These are phyloP conservation scores for Busseola fusca DNA, from an alignment of 2,888 invertebrate genomes.

Conservation along the genomic window DNA sequence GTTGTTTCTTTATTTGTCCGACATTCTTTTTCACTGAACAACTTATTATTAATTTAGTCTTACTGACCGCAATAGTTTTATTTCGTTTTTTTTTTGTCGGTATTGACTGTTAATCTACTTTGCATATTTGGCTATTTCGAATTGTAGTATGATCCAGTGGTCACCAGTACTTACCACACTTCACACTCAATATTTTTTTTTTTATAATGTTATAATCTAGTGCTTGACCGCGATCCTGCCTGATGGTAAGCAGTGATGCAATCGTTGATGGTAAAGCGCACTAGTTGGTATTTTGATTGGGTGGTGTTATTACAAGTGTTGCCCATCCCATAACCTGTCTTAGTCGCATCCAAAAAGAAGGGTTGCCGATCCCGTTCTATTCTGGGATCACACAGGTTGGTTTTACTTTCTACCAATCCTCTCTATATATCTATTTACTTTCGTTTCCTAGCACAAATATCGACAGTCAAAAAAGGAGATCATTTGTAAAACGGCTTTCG, in stretches of 20 bases:
- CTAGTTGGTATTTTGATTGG: too few relatives aligned
- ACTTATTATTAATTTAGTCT: background rate
- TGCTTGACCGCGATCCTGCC: too few relatives aligned
- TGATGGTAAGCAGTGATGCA: too few relatives aligned
- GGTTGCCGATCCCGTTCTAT: background rate
- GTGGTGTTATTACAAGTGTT: background rate
- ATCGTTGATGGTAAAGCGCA: too few relatives aligned
- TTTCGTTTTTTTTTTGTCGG: too few relatives aligned
- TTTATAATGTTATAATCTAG: too few relatives aligned
- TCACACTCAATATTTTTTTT: background rate
- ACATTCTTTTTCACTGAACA: background rate
- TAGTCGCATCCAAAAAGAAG: background rate
- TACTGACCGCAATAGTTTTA: background rate
- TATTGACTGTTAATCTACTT: background rate
- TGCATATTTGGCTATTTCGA: background rate
- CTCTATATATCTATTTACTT: slow-evolving; percentile 50
- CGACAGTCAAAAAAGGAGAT: slow-evolving; percentile 60
- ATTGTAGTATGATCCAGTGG: background rate
- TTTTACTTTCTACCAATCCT: slow-evolving; percentile 46
- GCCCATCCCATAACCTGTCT: background rate
- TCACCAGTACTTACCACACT: background rate
- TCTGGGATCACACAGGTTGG: slow-evolving; percentile 29
- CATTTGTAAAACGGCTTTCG: slow-evolving; percentile 62
- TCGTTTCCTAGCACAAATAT: slow-evolving; percentile 49
- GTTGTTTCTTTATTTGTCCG: background rate